Evolutionary conservation across 2,113 vertebrate genomes (phyloP).

Genomic region (Litocranius walleri): DNA sequence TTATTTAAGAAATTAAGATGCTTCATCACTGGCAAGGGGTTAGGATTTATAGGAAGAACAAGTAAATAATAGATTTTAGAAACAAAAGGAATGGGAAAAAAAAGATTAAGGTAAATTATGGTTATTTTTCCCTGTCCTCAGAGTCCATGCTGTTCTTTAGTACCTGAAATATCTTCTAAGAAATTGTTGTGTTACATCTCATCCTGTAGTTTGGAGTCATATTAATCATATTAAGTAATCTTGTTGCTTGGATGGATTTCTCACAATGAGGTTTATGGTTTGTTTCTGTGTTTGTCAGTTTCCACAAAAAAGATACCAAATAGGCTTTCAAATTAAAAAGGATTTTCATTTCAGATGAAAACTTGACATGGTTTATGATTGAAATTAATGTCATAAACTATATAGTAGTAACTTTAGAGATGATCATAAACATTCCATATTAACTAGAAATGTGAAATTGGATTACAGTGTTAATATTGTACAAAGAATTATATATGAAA

Average conservation of each 20-base stretch:
- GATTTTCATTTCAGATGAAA: conserved; percentile 47
- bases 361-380: background rate
- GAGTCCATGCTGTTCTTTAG: background rate
- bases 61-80: background rate
- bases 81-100: background rate
- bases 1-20: conserved; percentile 26
- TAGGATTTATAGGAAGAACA: background rate
- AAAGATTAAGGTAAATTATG: background rate
- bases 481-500: background rate
- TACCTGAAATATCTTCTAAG: background rate
- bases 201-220: background rate
- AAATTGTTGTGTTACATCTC: background rate
- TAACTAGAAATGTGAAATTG: background rate
- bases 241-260: background rate
- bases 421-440: background rate
- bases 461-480: background rate
- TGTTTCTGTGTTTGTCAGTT: background rate
- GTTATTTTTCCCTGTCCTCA: background rate
- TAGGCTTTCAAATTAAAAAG: background rate
- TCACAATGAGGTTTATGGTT: background rate
- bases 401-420: background rate
- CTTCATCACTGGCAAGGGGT: background rate
- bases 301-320: background rate
- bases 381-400: conserved; percentile 3
- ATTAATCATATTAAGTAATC: background rate